Conservation (phyloP, 2,888 invertebrate species). For the Cephus nigrinus region DNA sequence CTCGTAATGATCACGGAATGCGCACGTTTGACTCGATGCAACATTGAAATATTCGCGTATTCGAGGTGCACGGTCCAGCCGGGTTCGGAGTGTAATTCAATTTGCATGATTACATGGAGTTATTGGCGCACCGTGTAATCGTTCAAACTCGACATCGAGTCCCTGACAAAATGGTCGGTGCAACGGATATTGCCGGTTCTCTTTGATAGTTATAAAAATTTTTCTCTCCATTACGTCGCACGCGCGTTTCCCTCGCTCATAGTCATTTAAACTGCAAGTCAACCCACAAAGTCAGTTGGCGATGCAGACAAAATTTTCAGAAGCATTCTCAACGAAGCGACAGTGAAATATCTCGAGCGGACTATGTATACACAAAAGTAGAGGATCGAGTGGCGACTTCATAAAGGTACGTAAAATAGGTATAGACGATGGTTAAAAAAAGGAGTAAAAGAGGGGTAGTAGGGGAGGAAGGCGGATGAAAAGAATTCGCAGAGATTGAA, state of each 20-base stretch:
- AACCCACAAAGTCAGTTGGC: not conserved
- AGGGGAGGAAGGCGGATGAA: not conserved
- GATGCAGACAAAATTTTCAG: not conserved
- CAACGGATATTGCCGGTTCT: not conserved
- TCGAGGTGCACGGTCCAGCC: not conserved
- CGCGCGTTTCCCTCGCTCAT: not conserved
- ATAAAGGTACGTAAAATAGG: not conserved
- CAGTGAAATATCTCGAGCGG: not conserved
- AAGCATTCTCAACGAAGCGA: not conserved
- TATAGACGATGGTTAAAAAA: not conserved
- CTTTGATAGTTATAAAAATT: not conserved
- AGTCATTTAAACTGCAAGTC: not conserved
- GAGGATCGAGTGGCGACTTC: not conserved
- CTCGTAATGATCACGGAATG: constrained; percentile 37
- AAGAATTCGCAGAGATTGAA: not conserved
- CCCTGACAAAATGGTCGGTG: constrained; percentile 23
- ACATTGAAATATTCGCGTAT: constrained; percentile 28
- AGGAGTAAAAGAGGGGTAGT: not conserved
- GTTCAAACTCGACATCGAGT: constrained; percentile 36
- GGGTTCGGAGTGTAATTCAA: constrained; percentile 27
- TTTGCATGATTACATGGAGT: constrained; percentile 43
- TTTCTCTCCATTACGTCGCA: not conserved
- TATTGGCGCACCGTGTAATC: constrained; percentile 36
- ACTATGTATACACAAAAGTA: not conserved
- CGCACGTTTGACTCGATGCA: constrained; percentile 28